Percentiles rank a stretch among this genome's conserved stretches.
Evolutionary conservation across 1,140 invertebrate species (phyloP).

Genomic region (Polypedilum pembai): DNA sequence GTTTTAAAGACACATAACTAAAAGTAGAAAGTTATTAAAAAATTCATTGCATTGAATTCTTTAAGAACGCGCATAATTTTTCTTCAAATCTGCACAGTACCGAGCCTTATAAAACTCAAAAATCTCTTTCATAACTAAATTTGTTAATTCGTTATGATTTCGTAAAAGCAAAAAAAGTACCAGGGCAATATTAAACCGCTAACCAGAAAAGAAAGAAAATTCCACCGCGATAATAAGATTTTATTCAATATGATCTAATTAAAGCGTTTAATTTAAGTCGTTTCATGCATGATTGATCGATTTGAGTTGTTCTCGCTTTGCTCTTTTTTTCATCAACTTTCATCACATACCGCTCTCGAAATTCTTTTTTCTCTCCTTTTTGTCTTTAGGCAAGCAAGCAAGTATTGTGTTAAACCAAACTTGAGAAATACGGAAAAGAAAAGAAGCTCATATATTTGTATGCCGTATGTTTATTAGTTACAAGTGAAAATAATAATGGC

Average conservation of each 20-base stretch:
- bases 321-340: background rate
- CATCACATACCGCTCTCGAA: background rate
- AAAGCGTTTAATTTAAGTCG: slow-evolving; percentile 12
- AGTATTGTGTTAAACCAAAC: too few species aligned
- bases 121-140: too few species aligned
- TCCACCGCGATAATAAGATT: slow-evolving; percentile 11
- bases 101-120: too few species aligned
- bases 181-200: background rate
- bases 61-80: too few species aligned
- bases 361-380: background rate
- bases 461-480: too few species aligned
- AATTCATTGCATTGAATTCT: too few species aligned
- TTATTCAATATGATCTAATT: slow-evolving; percentile 19
- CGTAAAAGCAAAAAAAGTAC: background rate
- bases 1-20: too few species aligned
- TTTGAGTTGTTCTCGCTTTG: background rate
- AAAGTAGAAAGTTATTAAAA: too few species aligned
- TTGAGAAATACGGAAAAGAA: too few species aligned
- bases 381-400: background rate
- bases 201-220: slow-evolving; percentile 6
- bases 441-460: too few species aligned
- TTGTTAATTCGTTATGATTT: slow-evolving; percentile 18
- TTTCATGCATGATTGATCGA: slow-evolving; percentile 17
- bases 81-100: too few species aligned
- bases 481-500: too few species aligned